Conservation (phyloP, 2,797 vertebrate species). For the Myoxocephalus aenaeus region DNA sequence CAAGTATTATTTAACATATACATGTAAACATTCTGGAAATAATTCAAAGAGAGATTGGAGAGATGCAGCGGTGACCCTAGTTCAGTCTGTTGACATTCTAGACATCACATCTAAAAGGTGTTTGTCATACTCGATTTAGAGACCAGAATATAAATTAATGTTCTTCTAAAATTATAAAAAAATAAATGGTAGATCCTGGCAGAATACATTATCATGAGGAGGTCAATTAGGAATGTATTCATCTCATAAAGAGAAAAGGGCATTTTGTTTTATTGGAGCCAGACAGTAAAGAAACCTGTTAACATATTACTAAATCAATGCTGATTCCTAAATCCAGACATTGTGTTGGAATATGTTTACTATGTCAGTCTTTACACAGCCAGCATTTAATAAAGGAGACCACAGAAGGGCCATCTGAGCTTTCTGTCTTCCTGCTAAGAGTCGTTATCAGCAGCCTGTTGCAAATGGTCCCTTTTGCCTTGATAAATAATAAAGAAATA, state of each 20-base stretch:
- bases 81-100: neutral
- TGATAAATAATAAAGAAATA: slow-evolving; percentile 1
- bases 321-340: neutral
- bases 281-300: neutral
- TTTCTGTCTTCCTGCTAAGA: neutral
- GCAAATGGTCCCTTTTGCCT: neutral
- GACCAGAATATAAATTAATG: neutral
- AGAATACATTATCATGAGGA: neutral
- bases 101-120: neutral
- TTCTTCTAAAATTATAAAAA: neutral
- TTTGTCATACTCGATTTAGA: slow-evolving; percentile 5
- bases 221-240: neutral
- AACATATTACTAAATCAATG: neutral
- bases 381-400: neutral
- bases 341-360: neutral
- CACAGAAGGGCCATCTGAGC: neutral
- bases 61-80: neutral
- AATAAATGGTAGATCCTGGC: neutral
- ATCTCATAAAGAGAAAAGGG: neutral
- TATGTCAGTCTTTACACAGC: neutral
- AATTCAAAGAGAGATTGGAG: neutral
- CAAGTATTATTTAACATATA: slow-evolving; percentile 1
- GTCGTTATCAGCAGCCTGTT: neutral
- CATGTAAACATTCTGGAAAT: neutral
- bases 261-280: neutral